Conservation (phyloP, 2,888 invertebrate genomes). For the Zygogramma bicolorata region DNA sequence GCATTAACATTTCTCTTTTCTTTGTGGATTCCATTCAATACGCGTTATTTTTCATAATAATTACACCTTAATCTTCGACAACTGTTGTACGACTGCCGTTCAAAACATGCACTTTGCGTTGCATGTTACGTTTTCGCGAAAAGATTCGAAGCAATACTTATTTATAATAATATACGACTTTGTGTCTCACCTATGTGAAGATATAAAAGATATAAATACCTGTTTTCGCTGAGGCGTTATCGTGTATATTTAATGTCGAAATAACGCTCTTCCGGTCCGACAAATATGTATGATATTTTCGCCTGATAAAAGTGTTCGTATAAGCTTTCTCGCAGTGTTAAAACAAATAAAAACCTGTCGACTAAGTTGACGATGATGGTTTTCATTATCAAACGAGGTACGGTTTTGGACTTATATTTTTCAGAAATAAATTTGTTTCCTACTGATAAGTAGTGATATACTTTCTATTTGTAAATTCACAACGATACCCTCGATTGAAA, state of each 20-base stretch:
- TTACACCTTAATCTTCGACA: neutral
- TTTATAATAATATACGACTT: conserved; percentile 18
- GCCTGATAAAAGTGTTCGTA: conserved; percentile 13
- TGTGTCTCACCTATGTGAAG: conserved; percentile 12
- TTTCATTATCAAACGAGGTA: too few species aligned
- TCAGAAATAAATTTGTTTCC: too few species aligned
- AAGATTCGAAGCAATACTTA: conserved; percentile 7
- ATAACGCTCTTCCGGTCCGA: conserved; percentile 17
- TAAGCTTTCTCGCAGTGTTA: neutral
- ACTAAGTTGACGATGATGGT: too few species aligned
- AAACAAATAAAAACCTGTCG: neutral
- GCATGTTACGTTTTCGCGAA: conserved; percentile 13
- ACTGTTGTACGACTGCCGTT: neutral
- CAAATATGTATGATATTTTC: conserved; percentile 14
- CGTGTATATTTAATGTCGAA: conserved; percentile 11
- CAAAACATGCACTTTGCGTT: neutral
- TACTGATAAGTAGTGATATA: too few species aligned
- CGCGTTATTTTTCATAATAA: neutral
- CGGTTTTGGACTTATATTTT: too few species aligned
- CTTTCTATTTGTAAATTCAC: too few species aligned
- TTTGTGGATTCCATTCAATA: neutral
- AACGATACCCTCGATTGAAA: too few species aligned
- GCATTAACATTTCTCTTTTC: neutral
- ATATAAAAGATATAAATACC: conserved; percentile 19
- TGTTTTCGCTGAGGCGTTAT: conserved; percentile 15